Conservation (phyloP, 1,140 invertebrate genomes). For the Hormaphis cornu region DNA sequence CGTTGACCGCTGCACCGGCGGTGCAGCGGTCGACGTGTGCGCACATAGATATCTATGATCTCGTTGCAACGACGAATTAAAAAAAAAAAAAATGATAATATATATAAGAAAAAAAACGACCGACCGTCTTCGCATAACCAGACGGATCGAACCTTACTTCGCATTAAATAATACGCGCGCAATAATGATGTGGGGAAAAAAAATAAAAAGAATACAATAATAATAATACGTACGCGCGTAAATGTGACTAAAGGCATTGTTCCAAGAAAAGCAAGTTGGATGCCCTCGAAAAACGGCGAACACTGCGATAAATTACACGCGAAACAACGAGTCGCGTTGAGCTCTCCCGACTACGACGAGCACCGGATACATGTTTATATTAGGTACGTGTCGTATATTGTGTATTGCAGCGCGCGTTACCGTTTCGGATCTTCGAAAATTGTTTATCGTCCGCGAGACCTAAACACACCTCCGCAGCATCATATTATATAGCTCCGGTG, state of each 20-base stretch:
- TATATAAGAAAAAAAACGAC: constrained; percentile 19
- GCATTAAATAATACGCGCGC: constrained; percentile 29
- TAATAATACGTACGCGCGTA: constrained; percentile 18
- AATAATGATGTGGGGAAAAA: no score
- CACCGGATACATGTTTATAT: no score
- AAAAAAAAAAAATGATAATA: constrained; percentile 21
- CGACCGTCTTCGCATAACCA: constrained; percentile 22
- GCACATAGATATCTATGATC: constrained; percentile 9
- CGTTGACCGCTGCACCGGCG: no score
- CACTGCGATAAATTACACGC: constrained; percentile 21
- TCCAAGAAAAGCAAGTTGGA: constrained; percentile 29
- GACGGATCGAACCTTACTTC: constrained; percentile 23
- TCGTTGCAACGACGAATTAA: background rate
- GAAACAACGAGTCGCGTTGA: constrained; percentile 1
- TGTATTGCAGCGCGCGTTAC: no score
- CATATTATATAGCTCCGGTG: no score
- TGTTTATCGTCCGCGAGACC: background rate
- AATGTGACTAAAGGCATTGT: constrained; percentile 29
- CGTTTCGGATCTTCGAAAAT: constrained; percentile 16
- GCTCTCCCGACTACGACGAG: no score
- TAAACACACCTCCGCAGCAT: background rate
- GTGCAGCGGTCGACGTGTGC: background rate
- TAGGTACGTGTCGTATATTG: no score
- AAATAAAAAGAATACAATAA: no score
- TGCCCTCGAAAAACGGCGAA: constrained; percentile 29